phyloP scores from a whole-genome alignment of 2,888 invertebrate species.

The Ganaspis brasiliensis region DNA sequence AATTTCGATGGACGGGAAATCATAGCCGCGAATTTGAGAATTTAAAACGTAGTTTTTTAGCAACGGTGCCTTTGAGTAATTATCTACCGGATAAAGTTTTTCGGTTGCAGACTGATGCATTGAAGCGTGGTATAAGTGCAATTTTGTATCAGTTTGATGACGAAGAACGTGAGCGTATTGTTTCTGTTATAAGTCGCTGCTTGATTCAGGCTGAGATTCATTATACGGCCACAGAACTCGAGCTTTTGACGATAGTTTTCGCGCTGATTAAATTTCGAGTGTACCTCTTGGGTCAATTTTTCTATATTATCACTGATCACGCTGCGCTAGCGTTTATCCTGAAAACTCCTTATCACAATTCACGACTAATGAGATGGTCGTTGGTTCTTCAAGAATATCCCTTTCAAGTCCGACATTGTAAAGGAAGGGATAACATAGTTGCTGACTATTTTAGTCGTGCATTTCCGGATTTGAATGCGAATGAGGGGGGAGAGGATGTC shows the following conservation, averaged over 20 bases:
- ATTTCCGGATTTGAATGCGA: background rate
- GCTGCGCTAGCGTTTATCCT: background rate
- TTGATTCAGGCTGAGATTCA: background rate
- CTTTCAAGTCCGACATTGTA: background rate
- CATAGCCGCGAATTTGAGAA: background rate
- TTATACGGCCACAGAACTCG: background rate
- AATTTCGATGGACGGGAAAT: background rate
- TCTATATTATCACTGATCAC: background rate
- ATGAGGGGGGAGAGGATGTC: slow-evolving; percentile 2
- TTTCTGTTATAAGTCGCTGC: background rate
- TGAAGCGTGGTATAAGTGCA: background rate
- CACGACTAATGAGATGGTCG: background rate
- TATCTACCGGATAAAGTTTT: background rate
- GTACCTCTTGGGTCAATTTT: background rate
- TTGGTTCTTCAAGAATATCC: background rate
- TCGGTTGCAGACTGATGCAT: background rate
- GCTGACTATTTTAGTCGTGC: background rate
- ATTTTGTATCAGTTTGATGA: background rate
- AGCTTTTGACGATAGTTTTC: background rate
- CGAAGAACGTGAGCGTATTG: background rate
- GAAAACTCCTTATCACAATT: background rate
- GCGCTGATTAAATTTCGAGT: background rate
- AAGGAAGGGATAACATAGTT: background rate
- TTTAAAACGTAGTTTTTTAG: background rate
- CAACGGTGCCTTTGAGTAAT: background rate